Percentiles rank a stretch among this genome's conserved stretches.
phyloP scores from a whole-genome alignment of 1,140 invertebrate species.

The Homarus americanus region DNA sequence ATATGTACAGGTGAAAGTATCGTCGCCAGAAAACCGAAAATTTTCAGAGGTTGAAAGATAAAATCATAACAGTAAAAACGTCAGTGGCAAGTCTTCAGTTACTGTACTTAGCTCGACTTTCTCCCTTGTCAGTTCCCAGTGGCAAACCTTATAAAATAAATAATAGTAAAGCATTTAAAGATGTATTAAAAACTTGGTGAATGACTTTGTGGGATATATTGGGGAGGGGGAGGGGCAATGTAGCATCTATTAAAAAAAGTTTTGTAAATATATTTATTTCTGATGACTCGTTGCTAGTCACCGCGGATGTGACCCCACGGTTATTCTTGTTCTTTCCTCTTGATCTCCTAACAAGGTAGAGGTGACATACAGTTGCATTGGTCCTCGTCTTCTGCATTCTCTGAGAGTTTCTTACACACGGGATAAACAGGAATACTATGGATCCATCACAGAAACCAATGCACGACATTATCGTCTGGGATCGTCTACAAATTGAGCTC shows the following conservation, averaged over 20 bases:
- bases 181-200: not conserved
- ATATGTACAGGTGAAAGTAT: not conserved
- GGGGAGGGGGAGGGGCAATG: not conserved
- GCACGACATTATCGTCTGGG: conserved; percentile 20
- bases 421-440: conserved; percentile 27
- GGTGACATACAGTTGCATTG: not conserved
- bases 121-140: conserved; percentile 29
- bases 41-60: no score
- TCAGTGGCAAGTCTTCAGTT: no score
- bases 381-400: not conserved
- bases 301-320: not conserved
- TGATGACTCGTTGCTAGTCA: not conserved
- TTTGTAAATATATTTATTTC: not conserved
- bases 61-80: no score
- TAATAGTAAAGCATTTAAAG: conserved; percentile 5
- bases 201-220: not conserved
- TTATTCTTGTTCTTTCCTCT: no score
- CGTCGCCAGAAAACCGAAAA: not conserved
- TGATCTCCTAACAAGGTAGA: no score
- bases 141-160: conserved; percentile 24
- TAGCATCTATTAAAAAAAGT: not conserved
- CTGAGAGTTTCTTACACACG: not conserved
- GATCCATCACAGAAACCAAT: conserved; percentile 10
- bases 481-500: conserved; percentile 44
- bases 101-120: not conserved